Base-by-base conservation (phyloP, 2,797 vertebrate genomes). In the Phaenicophaeus curvirostris region DNA sequence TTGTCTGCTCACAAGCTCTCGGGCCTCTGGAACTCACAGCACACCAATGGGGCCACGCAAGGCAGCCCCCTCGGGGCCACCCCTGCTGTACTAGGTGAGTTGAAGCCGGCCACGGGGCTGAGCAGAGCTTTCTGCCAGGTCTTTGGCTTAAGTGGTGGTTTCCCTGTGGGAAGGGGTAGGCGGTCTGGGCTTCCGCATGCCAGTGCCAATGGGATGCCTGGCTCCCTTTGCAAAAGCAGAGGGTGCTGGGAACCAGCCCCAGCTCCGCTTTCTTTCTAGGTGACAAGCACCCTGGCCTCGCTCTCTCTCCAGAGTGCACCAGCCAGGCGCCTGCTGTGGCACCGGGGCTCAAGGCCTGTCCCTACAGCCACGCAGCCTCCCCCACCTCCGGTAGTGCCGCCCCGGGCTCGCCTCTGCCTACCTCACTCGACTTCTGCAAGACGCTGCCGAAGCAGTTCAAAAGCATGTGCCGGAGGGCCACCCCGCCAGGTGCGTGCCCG, bases 1-100 rank as follows among this genome's bases (percentile, higher is more conserved):
- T 98, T 99, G 97, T 99, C 99, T 50, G 99, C 99, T 94, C 99
- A 99, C 98, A 99, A 99, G 98, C 98, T 99, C 95, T 99, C 99
- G 2, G 99, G 99, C 92, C 99, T 99, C 89, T 99, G 99, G 99
- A 99, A 99, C 97, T 99, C 99, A 0, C 98, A 98, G 89, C 99
- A 99, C 98, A 97, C 98, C 96, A 99, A 99, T 0, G 99, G 99
- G 95, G 98, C 98, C 18, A 19, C 96, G 24, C 99, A 98, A 96
- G 99, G 98, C 97, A 98, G 97, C 97, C 99, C 99, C 66, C 98
- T 98, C 14, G 98, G 98, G 91, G 98, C 98, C 69, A 95, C 98
- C 72, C 78, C 98, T 80, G 96, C 98, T 88, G 98, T 98, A 94
- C 98, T 98, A 98, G 99, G 99, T 99, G 95, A 97, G 98, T 98